A percentile compares a stretch with the other conserved stretches of the same genome.
phyloP scores from a whole-genome alignment of 2,797 vertebrate species.

The Melanotaenia pygmaea region DNA sequence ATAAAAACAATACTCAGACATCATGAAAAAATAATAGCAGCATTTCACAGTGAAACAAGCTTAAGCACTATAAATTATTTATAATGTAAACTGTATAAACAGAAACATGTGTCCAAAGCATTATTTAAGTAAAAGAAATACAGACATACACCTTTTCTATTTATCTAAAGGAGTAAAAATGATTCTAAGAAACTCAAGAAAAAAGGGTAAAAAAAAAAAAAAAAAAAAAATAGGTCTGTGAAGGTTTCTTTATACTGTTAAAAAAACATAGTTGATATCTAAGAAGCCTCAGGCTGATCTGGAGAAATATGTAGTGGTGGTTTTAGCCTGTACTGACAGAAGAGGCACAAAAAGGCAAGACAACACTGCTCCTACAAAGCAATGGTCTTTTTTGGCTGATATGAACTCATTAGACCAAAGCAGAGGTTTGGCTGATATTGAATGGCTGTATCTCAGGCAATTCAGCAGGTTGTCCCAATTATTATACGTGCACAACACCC shows the following conservation, averaged over 20 bases:
- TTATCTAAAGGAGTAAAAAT: background rate
- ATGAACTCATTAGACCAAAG: background rate
- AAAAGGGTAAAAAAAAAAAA: no score
- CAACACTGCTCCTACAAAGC: background rate
- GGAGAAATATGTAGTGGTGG: background rate
- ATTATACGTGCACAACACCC: background rate
- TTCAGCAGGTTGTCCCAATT: constrained; percentile 2
- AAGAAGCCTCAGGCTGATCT: background rate
- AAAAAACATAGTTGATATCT: background rate
- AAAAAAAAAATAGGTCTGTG: background rate
- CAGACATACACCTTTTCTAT: background rate
- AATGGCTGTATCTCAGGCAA: background rate
- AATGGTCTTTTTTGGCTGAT: background rate
- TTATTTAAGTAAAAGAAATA: background rate
- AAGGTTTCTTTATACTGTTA: background rate
- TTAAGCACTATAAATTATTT: background rate
- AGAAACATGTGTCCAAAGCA: background rate
- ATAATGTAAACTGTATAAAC: background rate
- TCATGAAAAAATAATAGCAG: background rate
- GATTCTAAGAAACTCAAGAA: background rate
- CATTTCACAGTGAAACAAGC: background rate
- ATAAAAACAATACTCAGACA: no score
- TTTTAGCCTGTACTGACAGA: background rate
- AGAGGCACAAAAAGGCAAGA: background rate
- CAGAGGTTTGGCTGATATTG: background rate